Conservation (phyloP, 2,888 invertebrate species). For the Orthosia incerta region DNA sequence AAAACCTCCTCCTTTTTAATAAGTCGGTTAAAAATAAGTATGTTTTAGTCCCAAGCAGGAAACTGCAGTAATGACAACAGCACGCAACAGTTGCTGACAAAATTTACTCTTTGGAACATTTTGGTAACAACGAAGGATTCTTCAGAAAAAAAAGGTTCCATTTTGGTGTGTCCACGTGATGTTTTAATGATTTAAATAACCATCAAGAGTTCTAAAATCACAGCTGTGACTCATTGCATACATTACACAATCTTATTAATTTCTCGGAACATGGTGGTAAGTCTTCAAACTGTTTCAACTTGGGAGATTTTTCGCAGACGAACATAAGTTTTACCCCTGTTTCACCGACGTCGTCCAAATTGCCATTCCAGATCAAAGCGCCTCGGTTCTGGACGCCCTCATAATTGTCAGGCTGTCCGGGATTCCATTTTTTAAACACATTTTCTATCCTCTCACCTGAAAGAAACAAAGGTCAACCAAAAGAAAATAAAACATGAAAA, state of each 20-base stretch:
- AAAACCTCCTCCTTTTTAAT: too few relatives aligned
- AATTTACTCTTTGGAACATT: not conserved
- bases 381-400: conserved; percentile 11
- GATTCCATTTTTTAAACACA: conserved; percentile 21
- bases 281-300: not conserved
- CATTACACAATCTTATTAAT: not conserved
- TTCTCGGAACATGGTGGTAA: not conserved
- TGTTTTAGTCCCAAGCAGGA: not conserved
- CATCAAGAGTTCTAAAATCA: not conserved
- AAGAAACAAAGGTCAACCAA: not conserved
- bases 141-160: not conserved
- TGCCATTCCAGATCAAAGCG: not conserved
- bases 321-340: not conserved
- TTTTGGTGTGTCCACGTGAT: not conserved
- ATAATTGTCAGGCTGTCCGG: conserved; percentile 26
- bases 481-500: too few relatives aligned
- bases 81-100: too few relatives aligned
- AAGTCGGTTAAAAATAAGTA: too few relatives aligned
- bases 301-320: conserved; percentile 39
- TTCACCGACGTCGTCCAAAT: conserved; percentile 15
- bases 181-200: not conserved
- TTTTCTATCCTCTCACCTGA: conserved; percentile 32
- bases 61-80: too few relatives aligned
- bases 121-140: not conserved
- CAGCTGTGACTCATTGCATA: conserved; percentile 7